A percentile compares a stretch with the other conserved stretches of the same genome.
Evolutionary conservation across 2,113 vertebrate genomes (phyloP).

Genomic region (Thalassoma bifasciatum): DNA sequence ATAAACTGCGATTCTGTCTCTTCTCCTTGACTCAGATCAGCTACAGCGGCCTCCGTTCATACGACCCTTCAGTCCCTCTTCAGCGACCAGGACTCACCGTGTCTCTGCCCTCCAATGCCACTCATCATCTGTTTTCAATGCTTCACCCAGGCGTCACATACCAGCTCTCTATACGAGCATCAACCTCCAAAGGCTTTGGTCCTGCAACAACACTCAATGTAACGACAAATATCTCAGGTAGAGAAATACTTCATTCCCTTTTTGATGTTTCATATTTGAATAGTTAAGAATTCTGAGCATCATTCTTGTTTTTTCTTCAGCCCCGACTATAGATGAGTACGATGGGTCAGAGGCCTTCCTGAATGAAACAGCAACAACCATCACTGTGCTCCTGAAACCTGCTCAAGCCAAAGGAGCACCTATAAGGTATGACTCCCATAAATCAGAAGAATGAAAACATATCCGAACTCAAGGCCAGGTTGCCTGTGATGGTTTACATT

Average conservation of each 20-base stretch:
- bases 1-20: conserved; percentile 2
- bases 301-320: conserved; percentile 71
- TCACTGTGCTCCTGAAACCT: conserved; percentile 96
- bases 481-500: too few species aligned
- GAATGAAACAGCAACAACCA: conserved; percentile 98
- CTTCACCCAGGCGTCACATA: conserved; percentile 97
- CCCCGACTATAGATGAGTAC: conserved; percentile 96
- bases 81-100: conserved; percentile 90
- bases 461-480: too few species aligned
- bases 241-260: fast-evolving
- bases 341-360: conserved; percentile 94
- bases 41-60: conserved; percentile 93
- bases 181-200: conserved; percentile 95
- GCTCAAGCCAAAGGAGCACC: conserved; percentile 98
- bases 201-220: conserved; percentile 92
- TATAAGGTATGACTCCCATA: conserved; percentile 87
- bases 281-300: background rate
- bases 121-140: conserved; percentile 92
- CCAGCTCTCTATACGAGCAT: conserved; percentile 94
- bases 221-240: conserved; percentile 98
- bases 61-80: conserved; percentile 93
- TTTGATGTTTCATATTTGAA: fast-evolving
- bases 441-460: too few species aligned
- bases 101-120: conserved; percentile 92
- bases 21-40: conserved; percentile 85